Evolutionary conservation across 2,113 vertebrate species (phyloP), one percentile per base, ranked within the genome.

Genomic region (Regulus satrapa): DNA sequence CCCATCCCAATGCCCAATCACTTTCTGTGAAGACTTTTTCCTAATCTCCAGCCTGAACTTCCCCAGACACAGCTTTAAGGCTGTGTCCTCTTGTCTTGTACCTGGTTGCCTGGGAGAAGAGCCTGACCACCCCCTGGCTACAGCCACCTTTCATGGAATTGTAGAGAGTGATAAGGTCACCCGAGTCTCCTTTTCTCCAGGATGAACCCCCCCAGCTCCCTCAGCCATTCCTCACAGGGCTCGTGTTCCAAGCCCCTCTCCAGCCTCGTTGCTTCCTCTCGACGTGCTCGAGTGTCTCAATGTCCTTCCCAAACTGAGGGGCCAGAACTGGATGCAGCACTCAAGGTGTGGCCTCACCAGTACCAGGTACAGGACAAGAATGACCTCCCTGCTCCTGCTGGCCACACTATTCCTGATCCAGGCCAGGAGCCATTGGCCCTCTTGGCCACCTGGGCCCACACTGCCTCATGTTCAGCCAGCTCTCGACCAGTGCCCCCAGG

Each of bases 221-320:
- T 43, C 48, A 78, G 31, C 1, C 0, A 1, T 3, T 81, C 52
- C 9, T 68, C 52, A n/a, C 2, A 58, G 43, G 28, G 7, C 4
- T 58, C 48, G 43, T 58, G 63, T 11, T 68, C 34, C 63, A 2
- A 4, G 23, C 63, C 52, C 41, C 2, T 46, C 62, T 16, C 28
- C 63, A 80, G 63, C 51, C 51, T 40, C 1, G 8, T 5, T 48
- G 18, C 5, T 41, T 29, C 8, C 61, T 64, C 59, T 54, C 46
- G 10, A 21, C 0, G 3, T 0, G 0, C 2, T 25, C 8, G 0
- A 80, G 17, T 2, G 0, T 15, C 51, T 38, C 41, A 17, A 28
- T 0, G 0, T 67, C 63, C 51, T 18, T 40, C 52, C 77, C 32
- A 1, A 58, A 1, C 28, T 40, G 52, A 36, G 20, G 21, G 21